These are phyloP conservation scores for Escarpia spicata DNA, from an alignment of 2,888 invertebrate species.

Conservation along the genomic window DNA sequence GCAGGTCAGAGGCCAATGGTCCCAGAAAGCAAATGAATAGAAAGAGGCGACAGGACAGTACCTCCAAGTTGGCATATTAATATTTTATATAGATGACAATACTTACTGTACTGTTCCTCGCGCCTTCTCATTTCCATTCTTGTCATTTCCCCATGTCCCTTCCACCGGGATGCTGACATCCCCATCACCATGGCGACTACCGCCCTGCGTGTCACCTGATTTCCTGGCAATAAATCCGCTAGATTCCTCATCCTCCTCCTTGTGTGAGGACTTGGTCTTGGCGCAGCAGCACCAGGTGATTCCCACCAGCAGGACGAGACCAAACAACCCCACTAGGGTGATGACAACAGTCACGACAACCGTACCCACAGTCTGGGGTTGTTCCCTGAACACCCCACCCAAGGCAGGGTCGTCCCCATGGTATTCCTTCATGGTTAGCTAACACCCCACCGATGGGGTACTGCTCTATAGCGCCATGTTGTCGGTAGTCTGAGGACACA, in stretches of 20 bases:
- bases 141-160: background rate
- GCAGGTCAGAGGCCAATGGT: no score
- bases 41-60: no score
- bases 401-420: background rate
- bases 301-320: background rate
- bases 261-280: background rate
- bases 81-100: background rate
- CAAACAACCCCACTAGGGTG: slow-evolving; percentile 16
- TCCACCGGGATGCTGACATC: slow-evolving; percentile 5
- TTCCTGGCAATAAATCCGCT: slow-evolving; percentile 5
- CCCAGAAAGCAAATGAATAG: no score
- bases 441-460: background rate
- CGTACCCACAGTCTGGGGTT: background rate
- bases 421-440: background rate
- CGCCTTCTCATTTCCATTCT: background rate
- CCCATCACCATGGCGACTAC: background rate
- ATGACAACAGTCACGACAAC: background rate
- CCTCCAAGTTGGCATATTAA: no score
- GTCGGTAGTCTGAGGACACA: background rate
- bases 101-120: background rate
- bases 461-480: background rate
- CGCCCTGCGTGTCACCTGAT: background rate
- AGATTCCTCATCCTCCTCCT: background rate
- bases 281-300: background rate
- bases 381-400: background rate